These are phyloP conservation scores for Aphidius colemani DNA, from an alignment of 2,888 invertebrate species.

Conservation along the genomic window DNA sequence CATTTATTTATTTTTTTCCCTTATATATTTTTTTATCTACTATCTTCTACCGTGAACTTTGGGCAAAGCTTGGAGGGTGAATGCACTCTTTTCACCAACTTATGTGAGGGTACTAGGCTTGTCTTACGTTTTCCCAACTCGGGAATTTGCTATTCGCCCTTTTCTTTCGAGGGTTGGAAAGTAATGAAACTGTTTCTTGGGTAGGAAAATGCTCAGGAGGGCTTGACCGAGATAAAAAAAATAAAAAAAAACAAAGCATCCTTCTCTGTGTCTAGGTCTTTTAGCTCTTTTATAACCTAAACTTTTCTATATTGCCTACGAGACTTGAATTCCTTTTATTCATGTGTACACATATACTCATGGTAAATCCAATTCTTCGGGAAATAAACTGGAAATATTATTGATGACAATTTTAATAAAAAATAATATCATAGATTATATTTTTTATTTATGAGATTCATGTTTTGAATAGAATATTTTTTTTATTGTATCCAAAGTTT, in stretches of 20 bases:
- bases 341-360: background rate
- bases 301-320: constrained; percentile 50
- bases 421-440: background rate
- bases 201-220: constrained; percentile 29
- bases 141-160: constrained; percentile 39
- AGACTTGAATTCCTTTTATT: constrained; percentile 46
- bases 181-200: constrained; percentile 58
- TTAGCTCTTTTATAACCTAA: constrained; percentile 32
- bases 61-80: constrained; percentile 39
- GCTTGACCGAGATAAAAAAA: constrained; percentile 40
- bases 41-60: constrained; percentile 34
- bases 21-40: background rate
- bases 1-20: constrained; percentile 28
- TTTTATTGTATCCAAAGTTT: background rate
- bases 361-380: constrained; percentile 33
- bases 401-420: background rate
- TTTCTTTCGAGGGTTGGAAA: constrained; percentile 46
- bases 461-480: background rate
- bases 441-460: too few relatives aligned
- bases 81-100: constrained; percentile 37
- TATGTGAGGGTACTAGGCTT: constrained; percentile 38
- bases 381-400: background rate
- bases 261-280: constrained; percentile 11
- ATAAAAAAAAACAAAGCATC: constrained; percentile 5
- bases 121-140: constrained; percentile 42